A percentile compares a stretch with the other conserved stretches of the same genome.
These are phyloP conservation scores for Heliconius ethilla DNA, from an alignment of 2,888 invertebrate genomes.

Conservation along the genomic window DNA sequence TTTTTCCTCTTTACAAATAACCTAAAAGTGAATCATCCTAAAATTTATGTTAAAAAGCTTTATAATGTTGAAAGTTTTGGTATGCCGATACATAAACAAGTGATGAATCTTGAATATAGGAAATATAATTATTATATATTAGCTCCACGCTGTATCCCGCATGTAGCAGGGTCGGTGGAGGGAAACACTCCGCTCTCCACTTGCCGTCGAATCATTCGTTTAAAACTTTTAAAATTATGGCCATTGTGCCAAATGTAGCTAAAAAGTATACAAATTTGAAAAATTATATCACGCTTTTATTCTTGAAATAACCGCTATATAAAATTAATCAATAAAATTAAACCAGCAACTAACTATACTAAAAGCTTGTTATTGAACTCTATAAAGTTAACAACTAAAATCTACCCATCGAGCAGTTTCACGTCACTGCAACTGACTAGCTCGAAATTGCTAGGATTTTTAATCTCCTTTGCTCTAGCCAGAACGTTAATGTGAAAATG, in stretches of 20 bases:
- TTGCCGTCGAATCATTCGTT: no score
- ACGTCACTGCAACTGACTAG: conserved; percentile 18
- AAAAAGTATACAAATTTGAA: no score
- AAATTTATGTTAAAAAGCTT: conserved; percentile 9
- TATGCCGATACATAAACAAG: background rate
- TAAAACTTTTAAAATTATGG: no score
- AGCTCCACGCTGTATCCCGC: no score
- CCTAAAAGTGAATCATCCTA: conserved; percentile 16
- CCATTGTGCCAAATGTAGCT: no score
- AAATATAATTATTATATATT: background rate
- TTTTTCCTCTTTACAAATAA: conserved; percentile 12
- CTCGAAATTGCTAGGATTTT: background rate
- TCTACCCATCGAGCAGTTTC: conserved; percentile 9
- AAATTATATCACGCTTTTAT: no score
- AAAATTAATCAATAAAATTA: no score
- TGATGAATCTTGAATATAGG: background rate
- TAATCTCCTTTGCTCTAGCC: conserved; percentile 17
- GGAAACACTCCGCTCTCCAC: no score
- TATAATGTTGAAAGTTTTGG: conserved; percentile 2
- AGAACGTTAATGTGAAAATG: conserved; percentile 15
- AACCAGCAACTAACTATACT: background rate
- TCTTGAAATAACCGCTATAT: background rate
- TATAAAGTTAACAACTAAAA: background rate
- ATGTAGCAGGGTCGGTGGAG: no score
- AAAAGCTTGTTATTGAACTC: background rate